phyloP scores from a whole-genome alignment of 2,888 invertebrate genomes.

The Lasioglossum zephyrum region DNA sequence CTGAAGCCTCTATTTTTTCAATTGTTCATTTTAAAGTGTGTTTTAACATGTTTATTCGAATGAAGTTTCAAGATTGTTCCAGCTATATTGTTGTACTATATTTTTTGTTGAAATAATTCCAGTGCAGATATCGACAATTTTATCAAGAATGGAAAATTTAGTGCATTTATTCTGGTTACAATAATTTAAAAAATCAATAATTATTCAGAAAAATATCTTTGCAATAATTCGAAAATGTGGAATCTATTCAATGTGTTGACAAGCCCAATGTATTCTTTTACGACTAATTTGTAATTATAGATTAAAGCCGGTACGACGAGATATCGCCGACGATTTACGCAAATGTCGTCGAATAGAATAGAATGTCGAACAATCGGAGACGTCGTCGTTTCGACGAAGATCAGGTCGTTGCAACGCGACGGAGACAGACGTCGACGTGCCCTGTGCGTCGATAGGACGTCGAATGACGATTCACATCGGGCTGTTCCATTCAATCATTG shows the following conservation, averaged over 20 bases:
- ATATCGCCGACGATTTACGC: not conserved
- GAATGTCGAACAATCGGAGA: conserved; percentile 6
- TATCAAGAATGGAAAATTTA: too few species aligned
- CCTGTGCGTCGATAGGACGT: conserved; percentile 18
- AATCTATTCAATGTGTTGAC: not conserved
- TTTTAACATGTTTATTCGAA: too few species aligned
- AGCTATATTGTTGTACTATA: not conserved
- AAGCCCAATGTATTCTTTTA: not conserved
- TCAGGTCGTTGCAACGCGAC: conserved; percentile 27
- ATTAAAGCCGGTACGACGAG: not conserved
- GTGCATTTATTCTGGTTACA: too few species aligned
- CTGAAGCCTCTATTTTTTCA: too few species aligned
- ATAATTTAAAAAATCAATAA: too few species aligned
- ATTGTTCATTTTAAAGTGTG: too few species aligned
- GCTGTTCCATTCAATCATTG: conserved; percentile 21
- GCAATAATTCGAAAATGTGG: not conserved
- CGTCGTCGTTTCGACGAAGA: conserved; percentile 17
- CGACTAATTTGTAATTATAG: not conserved
- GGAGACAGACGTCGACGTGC: conserved; percentile 27
- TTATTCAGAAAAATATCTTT: too few species aligned
- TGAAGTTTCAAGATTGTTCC: not conserved
- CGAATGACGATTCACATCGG: conserved; percentile 23
- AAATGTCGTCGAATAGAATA: not conserved
- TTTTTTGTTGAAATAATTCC: too few species aligned
- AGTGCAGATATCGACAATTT: too few species aligned